A percentile compares a stretch with the other conserved stretches of the same genome.
These are phyloP conservation scores for Rafetus swinhoei DNA, from an alignment of 2,113 vertebrate genomes.

Conservation along the genomic window DNA sequence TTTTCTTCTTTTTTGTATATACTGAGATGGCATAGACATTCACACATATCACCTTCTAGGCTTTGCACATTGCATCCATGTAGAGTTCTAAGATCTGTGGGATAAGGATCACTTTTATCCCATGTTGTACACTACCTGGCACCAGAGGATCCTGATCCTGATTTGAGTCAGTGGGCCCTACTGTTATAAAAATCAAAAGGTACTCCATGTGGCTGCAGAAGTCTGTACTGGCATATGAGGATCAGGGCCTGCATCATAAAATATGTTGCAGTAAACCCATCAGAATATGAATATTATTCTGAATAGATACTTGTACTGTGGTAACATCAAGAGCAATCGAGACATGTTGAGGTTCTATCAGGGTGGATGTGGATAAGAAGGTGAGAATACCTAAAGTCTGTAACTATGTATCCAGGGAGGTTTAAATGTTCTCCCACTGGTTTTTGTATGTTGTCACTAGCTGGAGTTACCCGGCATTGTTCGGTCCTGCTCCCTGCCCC, in stretches of 20 bases:
- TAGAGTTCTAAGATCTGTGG: not conserved
- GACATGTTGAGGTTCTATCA: not conserved
- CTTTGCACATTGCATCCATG: not conserved
- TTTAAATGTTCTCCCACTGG: no score
- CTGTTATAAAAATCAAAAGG: not conserved
- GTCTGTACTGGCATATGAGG: not conserved
- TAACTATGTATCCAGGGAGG: no score
- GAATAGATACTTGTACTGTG: not conserved
- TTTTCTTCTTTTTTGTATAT: not conserved
- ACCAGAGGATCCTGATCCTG: not conserved
- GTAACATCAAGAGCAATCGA: not conserved
- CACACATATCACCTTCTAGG: not conserved
- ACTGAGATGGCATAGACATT: rapidly evolving
- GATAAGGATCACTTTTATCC: not conserved
- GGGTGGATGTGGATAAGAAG: no score
- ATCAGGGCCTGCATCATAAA: not conserved
- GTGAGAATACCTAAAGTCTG: no score
- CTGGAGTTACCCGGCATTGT: no score
- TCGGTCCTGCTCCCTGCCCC: no score
- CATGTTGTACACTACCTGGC: not conserved
- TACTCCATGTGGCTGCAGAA: not conserved
- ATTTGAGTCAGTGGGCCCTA: not conserved
- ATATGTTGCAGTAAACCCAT: not conserved
- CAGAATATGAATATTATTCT: not conserved
- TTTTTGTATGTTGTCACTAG: no score